phyloP scores from a whole-genome alignment of 2,888 invertebrate species.

The Branchellion lobata region DNA sequence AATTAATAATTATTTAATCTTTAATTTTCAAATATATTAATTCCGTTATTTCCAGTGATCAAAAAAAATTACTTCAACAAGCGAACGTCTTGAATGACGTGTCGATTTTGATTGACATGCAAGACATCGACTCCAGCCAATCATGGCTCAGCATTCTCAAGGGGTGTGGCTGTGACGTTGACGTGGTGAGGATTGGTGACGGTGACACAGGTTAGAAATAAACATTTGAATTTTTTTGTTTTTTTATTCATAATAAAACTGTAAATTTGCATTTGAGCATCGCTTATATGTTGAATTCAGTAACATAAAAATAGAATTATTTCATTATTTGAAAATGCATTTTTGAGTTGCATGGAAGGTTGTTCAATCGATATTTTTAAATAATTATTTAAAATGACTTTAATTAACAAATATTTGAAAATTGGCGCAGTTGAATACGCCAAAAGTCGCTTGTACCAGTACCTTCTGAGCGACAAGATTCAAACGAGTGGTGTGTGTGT shows the following conservation, averaged over 20 bases:
- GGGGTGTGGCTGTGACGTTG: constrained; percentile 18
- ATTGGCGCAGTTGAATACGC: neutral
- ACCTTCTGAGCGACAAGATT: neutral
- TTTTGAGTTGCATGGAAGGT: too few species aligned
- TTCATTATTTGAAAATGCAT: too few species aligned
- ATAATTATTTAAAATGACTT: neutral
- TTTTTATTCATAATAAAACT: neutral
- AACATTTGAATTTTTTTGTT: neutral
- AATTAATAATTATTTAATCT: too few species aligned
- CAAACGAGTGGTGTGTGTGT: too few species aligned
- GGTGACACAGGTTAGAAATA: neutral
- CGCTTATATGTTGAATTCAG: neutral
- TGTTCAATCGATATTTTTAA: too few species aligned
- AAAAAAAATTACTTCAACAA: neutral
- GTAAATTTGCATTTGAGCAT: neutral
- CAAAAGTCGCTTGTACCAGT: neutral
- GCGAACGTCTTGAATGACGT: neutral
- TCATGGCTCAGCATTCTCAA: neutral
- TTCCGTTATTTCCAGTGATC: too few species aligned
- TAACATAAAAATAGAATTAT: too few species aligned
- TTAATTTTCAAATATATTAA: too few species aligned
- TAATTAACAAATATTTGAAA: neutral
- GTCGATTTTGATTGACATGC: neutral
- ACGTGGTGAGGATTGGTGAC: neutral
- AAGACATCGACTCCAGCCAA: neutral